These are phyloP conservation scores for Drosophila serrata DNA, from an alignment of 1,140 invertebrate species.

Conservation along the genomic window DNA sequence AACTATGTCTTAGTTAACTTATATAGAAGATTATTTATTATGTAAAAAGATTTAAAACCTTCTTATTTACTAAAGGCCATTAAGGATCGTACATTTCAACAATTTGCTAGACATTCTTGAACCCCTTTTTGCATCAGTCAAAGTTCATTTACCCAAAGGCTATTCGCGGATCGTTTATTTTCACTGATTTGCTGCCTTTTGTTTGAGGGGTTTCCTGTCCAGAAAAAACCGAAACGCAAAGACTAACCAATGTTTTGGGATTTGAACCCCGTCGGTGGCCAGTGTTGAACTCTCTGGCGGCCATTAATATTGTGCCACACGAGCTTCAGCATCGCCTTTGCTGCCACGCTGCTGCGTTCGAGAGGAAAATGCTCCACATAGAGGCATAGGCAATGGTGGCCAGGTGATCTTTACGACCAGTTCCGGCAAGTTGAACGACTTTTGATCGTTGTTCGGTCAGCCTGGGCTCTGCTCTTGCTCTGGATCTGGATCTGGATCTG, in stretches of 20 bases:
- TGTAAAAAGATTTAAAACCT: not conserved
- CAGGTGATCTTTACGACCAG: conserved; percentile 82
- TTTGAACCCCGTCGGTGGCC: conserved; percentile 57
- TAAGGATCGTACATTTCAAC: not conserved
- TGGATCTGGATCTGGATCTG: conserved; percentile 32
- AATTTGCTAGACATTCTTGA: not conserved
- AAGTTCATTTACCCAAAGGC: conserved; percentile 69
- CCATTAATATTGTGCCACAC: conserved; percentile 80
- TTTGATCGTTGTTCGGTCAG: conserved; percentile 77
- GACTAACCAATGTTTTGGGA: conserved; percentile 67
- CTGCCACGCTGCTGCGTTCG: conserved; percentile 25
- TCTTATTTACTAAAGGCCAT: not conserved
- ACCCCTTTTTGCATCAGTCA: conserved; percentile 50
- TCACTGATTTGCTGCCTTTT: conserved; percentile 3
- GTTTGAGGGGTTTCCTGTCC: conserved; percentile 47
- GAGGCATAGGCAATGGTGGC: conserved; percentile 49
- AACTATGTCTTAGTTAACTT: not conserved
- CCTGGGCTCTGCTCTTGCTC: conserved; percentile 14
- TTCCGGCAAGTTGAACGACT: conserved; percentile 83
- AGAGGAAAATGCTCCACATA: conserved; percentile 70
- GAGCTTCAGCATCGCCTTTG: conserved; percentile 11
- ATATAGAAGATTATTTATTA: too few species aligned
- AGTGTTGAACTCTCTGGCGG: conserved; percentile 72
- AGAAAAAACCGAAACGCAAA: conserved; percentile 27
- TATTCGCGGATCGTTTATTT: conserved; percentile 36